Conservation (phyloP, 2,888 invertebrate genomes). For the Teleiodes luculella region DNA sequence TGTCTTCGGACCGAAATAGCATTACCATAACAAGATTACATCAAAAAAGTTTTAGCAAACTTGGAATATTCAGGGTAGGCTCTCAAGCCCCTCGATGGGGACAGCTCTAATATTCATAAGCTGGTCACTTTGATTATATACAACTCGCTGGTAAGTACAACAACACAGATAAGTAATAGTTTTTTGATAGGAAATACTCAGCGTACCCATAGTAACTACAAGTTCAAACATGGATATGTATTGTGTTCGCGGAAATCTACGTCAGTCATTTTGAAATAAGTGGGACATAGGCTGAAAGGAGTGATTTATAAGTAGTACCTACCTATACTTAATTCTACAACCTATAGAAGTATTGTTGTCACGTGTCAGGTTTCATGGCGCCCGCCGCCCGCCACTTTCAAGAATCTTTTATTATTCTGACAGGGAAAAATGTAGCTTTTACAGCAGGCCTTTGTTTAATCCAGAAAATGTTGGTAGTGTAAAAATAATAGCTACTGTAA, state of each 20-base stretch:
- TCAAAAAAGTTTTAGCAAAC: background rate
- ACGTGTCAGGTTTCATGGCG: slow-evolving; percentile 44
- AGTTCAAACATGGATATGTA: too few relatives aligned
- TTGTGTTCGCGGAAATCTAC: background rate
- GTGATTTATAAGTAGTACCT: slow-evolving; percentile 35
- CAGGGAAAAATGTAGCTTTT: slow-evolving; percentile 19
- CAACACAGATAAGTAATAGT: too few relatives aligned
- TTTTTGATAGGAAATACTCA: too few relatives aligned
- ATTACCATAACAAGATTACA: background rate
- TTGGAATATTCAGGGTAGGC: too few relatives aligned
- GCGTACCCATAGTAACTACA: too few relatives aligned
- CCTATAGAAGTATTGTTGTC: too few relatives aligned
- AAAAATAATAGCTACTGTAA: slow-evolving; percentile 7
- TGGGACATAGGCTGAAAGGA: slow-evolving; percentile 27
- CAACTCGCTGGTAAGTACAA: too few relatives aligned
- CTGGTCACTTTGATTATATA: too few relatives aligned
- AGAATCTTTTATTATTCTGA: slow-evolving; percentile 24
- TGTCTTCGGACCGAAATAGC: slow-evolving; percentile 23
- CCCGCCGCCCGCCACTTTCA: slow-evolving; percentile 29
- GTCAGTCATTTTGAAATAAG: background rate
- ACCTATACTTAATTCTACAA: slow-evolving; percentile 30
- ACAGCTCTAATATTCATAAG: too few relatives aligned
- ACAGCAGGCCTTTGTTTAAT: slow-evolving; percentile 21
- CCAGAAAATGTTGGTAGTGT: slow-evolving; percentile 16
- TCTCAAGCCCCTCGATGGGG: too few relatives aligned